A percentile compares a stretch with the other conserved stretches of the same genome.
These are phyloP conservation scores for Psilanteris sp. DNA, from an alignment of 1,140 invertebrate species.

Conservation along the genomic window DNA sequence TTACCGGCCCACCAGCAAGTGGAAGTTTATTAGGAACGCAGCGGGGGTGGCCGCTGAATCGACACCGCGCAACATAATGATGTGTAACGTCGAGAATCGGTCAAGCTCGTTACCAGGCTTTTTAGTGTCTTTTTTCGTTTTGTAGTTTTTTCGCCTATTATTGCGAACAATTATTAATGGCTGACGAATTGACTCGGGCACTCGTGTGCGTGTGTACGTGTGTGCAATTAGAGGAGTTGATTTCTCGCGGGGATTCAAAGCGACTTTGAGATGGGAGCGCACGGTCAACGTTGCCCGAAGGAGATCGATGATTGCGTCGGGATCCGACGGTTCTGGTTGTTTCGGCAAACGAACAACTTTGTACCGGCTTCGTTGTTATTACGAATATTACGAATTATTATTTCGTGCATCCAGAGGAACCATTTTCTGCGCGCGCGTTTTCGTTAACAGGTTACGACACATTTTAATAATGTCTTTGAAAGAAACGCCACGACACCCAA, in stretches of 20 bases:
- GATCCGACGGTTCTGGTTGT: too few relatives aligned
- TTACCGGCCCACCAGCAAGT: constrained; percentile 75
- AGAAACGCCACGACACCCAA: constrained; percentile 30
- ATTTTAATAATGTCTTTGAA: constrained; percentile 24
- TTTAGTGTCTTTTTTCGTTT: too few relatives aligned
- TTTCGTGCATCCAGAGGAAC: too few relatives aligned
- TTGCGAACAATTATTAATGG: constrained; percentile 63
- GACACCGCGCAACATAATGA: constrained; percentile 62
- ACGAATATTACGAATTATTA: too few relatives aligned
- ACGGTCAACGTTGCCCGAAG: background rate
- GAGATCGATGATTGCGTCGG: background rate
- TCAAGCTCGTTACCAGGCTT: constrained; percentile 62
- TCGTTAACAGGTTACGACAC: constrained; percentile 24
- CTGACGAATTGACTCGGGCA: constrained; percentile 39
- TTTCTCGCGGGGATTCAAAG: constrained; percentile 9
- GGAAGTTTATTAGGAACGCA: constrained; percentile 78
- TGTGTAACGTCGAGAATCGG: constrained; percentile 60
- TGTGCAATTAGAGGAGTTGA: constrained; percentile 13
- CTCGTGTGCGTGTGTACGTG: background rate
- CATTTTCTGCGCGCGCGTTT: too few relatives aligned
- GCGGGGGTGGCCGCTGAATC: constrained; percentile 74
- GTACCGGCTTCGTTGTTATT: too few relatives aligned
- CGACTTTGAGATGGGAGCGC: background rate
- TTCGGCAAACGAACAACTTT: too few relatives aligned
- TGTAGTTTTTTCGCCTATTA: constrained; percentile 52